These are phyloP conservation scores for Calameuta filiformis DNA, from an alignment of 2,888 invertebrate species.

Conservation along the genomic window DNA sequence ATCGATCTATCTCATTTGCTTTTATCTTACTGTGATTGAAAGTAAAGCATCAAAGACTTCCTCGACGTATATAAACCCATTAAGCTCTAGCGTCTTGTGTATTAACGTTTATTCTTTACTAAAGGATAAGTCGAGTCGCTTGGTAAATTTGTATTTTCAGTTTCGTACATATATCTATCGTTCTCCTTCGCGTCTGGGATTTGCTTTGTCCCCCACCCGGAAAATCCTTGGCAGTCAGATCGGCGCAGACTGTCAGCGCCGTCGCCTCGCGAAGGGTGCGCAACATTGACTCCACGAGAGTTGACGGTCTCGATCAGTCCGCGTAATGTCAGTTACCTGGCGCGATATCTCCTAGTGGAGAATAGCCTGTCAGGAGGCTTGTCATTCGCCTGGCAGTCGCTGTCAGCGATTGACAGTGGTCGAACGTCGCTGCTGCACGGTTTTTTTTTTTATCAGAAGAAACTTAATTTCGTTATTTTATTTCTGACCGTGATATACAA, in stretches of 20 bases:
- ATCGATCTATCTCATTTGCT: neutral
- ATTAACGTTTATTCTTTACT: neutral
- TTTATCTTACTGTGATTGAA: neutral
- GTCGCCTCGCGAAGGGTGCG: neutral
- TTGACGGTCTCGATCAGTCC: slow-evolving; percentile 30
- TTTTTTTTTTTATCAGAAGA: neutral
- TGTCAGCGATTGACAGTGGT: neutral
- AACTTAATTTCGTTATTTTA: neutral
- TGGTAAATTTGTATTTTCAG: neutral
- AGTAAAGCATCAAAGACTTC: neutral
- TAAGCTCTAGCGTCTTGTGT: neutral
- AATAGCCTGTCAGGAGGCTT: neutral
- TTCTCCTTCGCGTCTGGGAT: neutral
- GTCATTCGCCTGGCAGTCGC: neutral
- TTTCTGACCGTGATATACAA: neutral
- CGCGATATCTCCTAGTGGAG: slow-evolving; percentile 13
- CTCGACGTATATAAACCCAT: neutral
- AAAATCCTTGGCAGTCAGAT: neutral
- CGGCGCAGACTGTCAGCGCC: neutral
- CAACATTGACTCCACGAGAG: neutral
- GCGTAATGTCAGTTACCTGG: slow-evolving; percentile 33
- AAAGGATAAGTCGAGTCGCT: neutral
- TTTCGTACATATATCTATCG: neutral
- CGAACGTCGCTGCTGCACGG: neutral
- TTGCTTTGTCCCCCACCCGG: neutral